These are phyloP conservation scores for Lycaena phlaeas DNA, from an alignment of 2,888 invertebrate genomes.

Conservation along the genomic window DNA sequence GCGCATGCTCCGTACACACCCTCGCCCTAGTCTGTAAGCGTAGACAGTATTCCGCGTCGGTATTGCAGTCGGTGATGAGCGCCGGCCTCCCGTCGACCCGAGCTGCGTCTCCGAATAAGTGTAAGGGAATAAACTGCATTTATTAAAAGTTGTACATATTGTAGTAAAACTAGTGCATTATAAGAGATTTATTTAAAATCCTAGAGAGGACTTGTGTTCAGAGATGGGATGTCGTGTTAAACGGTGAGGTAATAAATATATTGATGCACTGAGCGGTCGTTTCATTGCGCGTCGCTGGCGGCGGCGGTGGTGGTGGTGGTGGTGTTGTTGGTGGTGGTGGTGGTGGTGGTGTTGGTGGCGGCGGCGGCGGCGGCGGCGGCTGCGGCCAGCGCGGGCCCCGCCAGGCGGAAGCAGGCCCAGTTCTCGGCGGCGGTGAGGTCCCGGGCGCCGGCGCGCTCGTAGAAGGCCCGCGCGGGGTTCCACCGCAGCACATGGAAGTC, in stretches of 20 bases:
- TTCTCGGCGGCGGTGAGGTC: slow-evolving; percentile 9
- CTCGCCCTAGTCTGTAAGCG: background rate
- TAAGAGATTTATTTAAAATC: background rate
- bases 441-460: slow-evolving; percentile 7
- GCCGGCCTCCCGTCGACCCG: background rate
- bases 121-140: slow-evolving; percentile 25
- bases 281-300: too few relatives aligned
- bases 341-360: background rate
- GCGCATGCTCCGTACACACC: background rate
- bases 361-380: background rate
- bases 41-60: too few relatives aligned
- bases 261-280: too few relatives aligned
- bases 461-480: slow-evolving; percentile 11
- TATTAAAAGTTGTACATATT: slow-evolving; percentile 31
- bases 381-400: background rate
- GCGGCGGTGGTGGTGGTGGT: background rate
- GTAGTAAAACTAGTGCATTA: slow-evolving; percentile 12
- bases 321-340: too few relatives aligned
- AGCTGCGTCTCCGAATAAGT: slow-evolving; percentile 6
- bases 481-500: slow-evolving; percentile 12
- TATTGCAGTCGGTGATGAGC: background rate
- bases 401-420: slow-evolving; percentile 10
- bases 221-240: too few relatives aligned
- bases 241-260: too few relatives aligned
- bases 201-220: too few relatives aligned